phyloP scores from a whole-genome alignment of 2,888 invertebrate genomes.

The Meta bourneti region DNA sequence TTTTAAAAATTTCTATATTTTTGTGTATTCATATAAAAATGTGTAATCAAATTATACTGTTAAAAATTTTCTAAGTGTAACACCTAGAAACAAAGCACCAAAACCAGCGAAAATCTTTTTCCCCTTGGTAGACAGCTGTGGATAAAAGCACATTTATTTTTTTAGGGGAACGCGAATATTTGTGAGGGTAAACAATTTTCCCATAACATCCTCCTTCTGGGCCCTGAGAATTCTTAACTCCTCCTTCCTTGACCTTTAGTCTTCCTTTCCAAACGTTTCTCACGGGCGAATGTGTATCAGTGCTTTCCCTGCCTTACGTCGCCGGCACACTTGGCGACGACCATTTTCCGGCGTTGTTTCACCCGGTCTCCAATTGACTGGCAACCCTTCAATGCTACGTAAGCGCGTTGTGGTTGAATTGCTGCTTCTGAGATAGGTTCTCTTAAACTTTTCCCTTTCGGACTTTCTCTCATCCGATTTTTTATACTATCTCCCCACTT shows the following conservation, averaged over 20 bases:
- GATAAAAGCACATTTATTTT: background rate
- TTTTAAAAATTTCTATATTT: too few relatives aligned
- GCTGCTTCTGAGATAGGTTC: slow-evolving; percentile 12
- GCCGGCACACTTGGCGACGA: slow-evolving; percentile 33
- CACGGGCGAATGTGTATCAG: background rate
- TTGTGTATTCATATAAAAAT: too few relatives aligned
- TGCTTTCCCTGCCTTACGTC: slow-evolving; percentile 12
- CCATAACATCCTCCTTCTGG: background rate
- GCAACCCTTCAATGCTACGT: slow-evolving; percentile 48
- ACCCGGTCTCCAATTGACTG: background rate
- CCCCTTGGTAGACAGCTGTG: too few relatives aligned
- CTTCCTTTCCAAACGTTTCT: background rate
- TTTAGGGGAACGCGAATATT: background rate
- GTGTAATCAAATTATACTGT: too few relatives aligned
- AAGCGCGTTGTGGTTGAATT: slow-evolving; percentile 7
- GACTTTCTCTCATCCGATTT: slow-evolving; percentile 10
- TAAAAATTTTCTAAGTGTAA: too few relatives aligned
- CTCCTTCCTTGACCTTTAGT: background rate
- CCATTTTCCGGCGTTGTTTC: slow-evolving; percentile 12
- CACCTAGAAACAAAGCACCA: too few relatives aligned
- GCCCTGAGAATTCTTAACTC: background rate
- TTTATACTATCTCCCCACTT: background rate
- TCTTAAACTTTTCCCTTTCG: slow-evolving; percentile 6
- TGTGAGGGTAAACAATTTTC: background rate
- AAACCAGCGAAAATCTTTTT: too few relatives aligned